phyloP scores from a whole-genome alignment of 1,140 invertebrate genomes.

The Lepidurus apus region DNA sequence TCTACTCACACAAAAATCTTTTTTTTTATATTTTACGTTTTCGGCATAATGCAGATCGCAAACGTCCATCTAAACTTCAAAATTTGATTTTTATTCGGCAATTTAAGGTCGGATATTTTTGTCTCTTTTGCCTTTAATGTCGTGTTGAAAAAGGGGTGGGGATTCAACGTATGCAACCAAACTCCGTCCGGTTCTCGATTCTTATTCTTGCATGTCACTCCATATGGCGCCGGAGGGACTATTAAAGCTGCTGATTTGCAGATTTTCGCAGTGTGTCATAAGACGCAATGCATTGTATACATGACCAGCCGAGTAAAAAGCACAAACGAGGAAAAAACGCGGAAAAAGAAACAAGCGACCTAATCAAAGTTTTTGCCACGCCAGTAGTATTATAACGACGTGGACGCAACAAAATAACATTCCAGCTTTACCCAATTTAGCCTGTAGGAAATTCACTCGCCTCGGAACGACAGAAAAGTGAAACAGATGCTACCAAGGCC shows the following conservation, averaged over 20 bases:
- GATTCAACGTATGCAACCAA: too few relatives aligned
- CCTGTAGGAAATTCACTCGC: neutral
- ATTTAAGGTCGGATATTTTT: too few relatives aligned
- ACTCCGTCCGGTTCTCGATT: neutral
- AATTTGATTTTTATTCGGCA: too few relatives aligned
- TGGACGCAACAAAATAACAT: neutral
- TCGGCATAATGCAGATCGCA: too few relatives aligned
- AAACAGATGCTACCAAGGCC: slow-evolving; percentile 8
- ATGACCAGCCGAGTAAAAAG: too few relatives aligned
- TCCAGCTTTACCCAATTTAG: neutral
- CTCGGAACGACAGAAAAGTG: neutral
- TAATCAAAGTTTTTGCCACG: neutral
- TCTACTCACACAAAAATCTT: too few relatives aligned
- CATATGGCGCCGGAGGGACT: neutral
- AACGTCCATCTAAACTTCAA: too few relatives aligned
- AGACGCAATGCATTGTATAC: too few relatives aligned
- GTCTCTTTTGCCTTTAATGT: too few relatives aligned
- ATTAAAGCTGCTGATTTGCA: slow-evolving; percentile 6
- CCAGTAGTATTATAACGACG: neutral
- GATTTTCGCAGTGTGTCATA: neutral
- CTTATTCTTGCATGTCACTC: neutral
- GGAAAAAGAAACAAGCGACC: neutral
- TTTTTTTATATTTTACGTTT: too few relatives aligned
- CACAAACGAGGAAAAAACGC: neutral
- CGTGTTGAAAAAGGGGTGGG: too few relatives aligned